Conservation (phyloP, 2,888 invertebrate genomes). For the Crematogaster levior region DNA sequence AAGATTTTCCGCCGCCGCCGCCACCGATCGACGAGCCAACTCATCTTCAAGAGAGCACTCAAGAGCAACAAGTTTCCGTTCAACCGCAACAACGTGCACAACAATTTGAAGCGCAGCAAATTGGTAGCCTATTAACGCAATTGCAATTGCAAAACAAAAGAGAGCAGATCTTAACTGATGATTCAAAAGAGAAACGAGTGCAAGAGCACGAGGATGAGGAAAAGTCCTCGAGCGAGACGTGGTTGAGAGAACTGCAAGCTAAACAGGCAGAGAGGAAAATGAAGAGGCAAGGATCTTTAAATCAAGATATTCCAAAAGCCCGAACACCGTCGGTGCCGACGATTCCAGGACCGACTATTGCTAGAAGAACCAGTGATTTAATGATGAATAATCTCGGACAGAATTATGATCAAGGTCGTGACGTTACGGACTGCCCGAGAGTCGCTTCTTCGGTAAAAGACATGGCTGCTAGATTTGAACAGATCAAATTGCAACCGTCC, state of each 20-base stretch:
- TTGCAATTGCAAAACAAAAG: conserved; percentile 84
- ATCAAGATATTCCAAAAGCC: conserved; percentile 82
- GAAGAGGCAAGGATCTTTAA: conserved; percentile 84
- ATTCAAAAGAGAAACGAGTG: conserved; percentile 76
- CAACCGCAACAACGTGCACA: conserved; percentile 71
- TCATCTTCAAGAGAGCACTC: conserved; percentile 51
- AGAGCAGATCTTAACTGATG: conserved; percentile 84
- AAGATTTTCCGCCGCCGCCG: conserved; percentile 96
- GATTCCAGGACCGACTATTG: conserved; percentile 74
- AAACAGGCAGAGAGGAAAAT: conserved; percentile 90
- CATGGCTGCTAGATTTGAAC: conserved; percentile 94
- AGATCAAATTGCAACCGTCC: conserved; percentile 82
- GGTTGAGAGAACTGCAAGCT: conserved; percentile 93
- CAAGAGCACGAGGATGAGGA: conserved; percentile 79
- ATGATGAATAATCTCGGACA: conserved; percentile 80
- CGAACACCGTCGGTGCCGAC: conserved; percentile 64
- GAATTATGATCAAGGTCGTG: conserved; percentile 73
- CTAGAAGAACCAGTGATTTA: conserved; percentile 81
- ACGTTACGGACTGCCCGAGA: conserved; percentile 81
- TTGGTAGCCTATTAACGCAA: conserved; percentile 81
- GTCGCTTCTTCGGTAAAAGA: conserved; percentile 89
- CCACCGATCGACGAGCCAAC: conserved; percentile 90
- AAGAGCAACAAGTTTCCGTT: conserved; percentile 58
- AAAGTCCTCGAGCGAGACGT: conserved; percentile 87
- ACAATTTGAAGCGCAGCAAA: conserved; percentile 81